Conservation (phyloP, 2,888 invertebrate species). For the Tipula lateralis region DNA sequence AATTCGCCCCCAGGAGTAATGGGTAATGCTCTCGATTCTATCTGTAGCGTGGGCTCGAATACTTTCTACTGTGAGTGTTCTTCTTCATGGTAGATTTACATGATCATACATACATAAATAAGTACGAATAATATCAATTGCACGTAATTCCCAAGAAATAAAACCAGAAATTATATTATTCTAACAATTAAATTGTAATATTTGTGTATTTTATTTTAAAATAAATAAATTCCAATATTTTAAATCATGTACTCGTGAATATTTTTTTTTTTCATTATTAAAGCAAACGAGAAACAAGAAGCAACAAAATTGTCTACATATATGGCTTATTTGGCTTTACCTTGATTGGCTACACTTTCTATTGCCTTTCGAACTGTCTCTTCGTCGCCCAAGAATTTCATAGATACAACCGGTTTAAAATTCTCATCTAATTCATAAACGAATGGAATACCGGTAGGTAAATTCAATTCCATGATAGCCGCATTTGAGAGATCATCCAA, state of each 20-base stretch:
- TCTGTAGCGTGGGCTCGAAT: conserved; percentile 50
- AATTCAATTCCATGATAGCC: conserved; percentile 68
- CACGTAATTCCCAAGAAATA: too few relatives aligned
- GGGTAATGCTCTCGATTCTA: too few relatives aligned
- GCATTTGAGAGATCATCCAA: conserved; percentile 73
- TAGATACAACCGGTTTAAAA: conserved; percentile 62
- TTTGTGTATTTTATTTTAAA: not conserved
- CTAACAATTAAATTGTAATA: conserved; percentile 1
- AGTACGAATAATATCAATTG: too few relatives aligned
- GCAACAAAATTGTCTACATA: not conserved
- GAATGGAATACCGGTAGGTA: conserved; percentile 77
- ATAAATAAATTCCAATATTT: not conserved
- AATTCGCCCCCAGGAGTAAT: too few relatives aligned
- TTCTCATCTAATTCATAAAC: conserved; percentile 69
- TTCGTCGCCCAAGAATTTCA: conserved; percentile 73
- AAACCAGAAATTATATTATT: not conserved
- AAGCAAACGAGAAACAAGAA: not conserved
- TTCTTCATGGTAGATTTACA: too few relatives aligned
- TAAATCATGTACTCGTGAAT: not conserved
- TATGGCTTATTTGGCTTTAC: conserved; percentile 61
- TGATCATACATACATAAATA: too few relatives aligned
- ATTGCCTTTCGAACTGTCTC: conserved; percentile 72
- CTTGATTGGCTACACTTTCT: conserved; percentile 72
- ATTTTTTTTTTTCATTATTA: not conserved
- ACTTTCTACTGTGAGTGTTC: conserved; percentile 45